Conservation (phyloP, 2,888 invertebrate species). For the Phanerotoma sp. region DNA sequence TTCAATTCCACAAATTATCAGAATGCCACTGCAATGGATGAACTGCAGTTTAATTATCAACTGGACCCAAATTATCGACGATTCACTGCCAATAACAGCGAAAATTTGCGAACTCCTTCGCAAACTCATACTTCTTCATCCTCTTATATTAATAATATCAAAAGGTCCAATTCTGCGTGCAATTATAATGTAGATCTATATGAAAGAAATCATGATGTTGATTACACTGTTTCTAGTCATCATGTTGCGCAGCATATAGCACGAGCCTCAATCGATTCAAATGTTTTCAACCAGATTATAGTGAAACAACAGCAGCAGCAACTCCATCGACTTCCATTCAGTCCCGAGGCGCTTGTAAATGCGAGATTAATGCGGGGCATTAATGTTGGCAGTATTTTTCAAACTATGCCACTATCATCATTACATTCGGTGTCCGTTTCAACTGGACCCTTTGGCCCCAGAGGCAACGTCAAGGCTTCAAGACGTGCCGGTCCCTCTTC, state of each 20-base stretch:
- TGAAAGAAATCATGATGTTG: conserved; percentile 44
- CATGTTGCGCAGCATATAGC: conserved; percentile 43
- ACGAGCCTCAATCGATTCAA: conserved; percentile 41
- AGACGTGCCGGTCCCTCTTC: conserved; percentile 62
- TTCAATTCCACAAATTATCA: conserved; percentile 22
- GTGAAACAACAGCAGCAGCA: conserved; percentile 49
- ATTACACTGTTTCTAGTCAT: conserved; percentile 39
- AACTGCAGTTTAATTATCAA: conserved; percentile 47
- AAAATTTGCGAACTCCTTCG: conserved; percentile 43
- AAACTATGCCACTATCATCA: conserved; percentile 46
- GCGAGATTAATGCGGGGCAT: conserved; percentile 8
- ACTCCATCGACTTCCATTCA: neutral
- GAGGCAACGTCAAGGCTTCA: conserved; percentile 43
- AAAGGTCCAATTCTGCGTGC: conserved; percentile 38
- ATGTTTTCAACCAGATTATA: conserved; percentile 47
- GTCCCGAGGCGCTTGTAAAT: neutral
- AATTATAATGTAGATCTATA: conserved; percentile 46
- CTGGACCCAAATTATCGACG: conserved; percentile 43
- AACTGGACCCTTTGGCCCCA: conserved; percentile 42
- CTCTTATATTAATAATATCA: conserved; percentile 42
- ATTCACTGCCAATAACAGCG: conserved; percentile 47
- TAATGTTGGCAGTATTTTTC: conserved; percentile 36
- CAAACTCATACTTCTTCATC: conserved; percentile 32
- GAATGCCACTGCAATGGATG: conserved; percentile 29
- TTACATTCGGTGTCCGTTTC: conserved; percentile 47